These are phyloP conservation scores for Marisa cornuarietis DNA, from an alignment of 1,140 invertebrate species.

Conservation along the genomic window DNA sequence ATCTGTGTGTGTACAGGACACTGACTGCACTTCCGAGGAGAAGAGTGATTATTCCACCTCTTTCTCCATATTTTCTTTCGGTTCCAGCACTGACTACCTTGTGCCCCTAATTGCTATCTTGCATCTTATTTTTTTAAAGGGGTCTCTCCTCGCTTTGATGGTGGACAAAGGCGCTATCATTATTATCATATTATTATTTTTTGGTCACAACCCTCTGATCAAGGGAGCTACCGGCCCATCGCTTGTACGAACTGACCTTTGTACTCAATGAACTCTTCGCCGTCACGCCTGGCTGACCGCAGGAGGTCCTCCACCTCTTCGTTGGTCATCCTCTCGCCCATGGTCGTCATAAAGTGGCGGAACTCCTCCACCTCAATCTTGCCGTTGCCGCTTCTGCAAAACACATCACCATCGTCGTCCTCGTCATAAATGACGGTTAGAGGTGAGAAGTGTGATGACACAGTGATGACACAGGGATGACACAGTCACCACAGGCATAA, in stretches of 20 bases:
- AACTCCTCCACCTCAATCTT: slow-evolving; percentile 76
- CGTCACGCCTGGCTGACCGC: slow-evolving; percentile 96
- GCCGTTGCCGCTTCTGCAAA: slow-evolving; percentile 33
- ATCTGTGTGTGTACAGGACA: too few species aligned
- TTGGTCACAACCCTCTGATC: too few species aligned
- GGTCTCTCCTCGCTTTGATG: too few species aligned
- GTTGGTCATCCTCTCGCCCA: slow-evolving; percentile 97
- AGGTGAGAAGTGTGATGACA: neutral
- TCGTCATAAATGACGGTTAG: too few species aligned
- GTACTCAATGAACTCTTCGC: slow-evolving; percentile 70
- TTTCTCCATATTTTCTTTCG: too few species aligned
- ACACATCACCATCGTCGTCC: neutral
- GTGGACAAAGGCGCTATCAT: too few species aligned
- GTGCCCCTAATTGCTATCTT: too few species aligned
- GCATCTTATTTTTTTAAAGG: too few species aligned
- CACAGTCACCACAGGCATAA: neutral
- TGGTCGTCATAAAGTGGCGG: slow-evolving; percentile 97
- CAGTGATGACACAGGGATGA: neutral
- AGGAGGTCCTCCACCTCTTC: slow-evolving; percentile 99
- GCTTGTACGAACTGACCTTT: slow-evolving; percentile 33
- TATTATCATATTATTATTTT: too few species aligned
- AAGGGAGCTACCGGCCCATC: neutral
- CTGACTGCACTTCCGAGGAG: too few species aligned
- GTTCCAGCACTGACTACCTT: too few species aligned
- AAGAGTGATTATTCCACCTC: too few species aligned